Evolutionary conservation across 2,888 invertebrate species (phyloP).

Genomic region (Altica lythri): DNA sequence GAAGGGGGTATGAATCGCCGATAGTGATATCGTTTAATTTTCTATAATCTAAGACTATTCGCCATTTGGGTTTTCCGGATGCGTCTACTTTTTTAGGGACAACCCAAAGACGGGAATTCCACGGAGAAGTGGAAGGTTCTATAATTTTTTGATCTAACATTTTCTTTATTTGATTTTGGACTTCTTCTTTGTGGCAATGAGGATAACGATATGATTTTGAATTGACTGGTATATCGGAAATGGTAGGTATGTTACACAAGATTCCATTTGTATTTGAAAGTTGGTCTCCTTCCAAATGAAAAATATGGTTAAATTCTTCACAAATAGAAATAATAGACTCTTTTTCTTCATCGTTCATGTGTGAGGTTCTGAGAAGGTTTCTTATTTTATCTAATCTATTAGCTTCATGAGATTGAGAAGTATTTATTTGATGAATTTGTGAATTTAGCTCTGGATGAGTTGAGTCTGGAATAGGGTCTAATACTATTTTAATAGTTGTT

Average conservation of each 20-base stretch:
- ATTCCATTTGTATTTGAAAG: conserved; percentile 37
- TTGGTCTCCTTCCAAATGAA: conserved; percentile 22
- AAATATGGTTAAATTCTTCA: conserved; percentile 40
- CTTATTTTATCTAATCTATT: conserved; percentile 5
- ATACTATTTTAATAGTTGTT: background rate
- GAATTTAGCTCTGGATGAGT: too few relatives aligned
- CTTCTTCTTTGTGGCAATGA: conserved; percentile 44
- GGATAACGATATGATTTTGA: conserved; percentile 40
- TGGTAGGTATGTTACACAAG: conserved; percentile 37
- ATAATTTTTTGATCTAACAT: conserved; percentile 41
- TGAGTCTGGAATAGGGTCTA: background rate
- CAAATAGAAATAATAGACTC: conserved; percentile 31
- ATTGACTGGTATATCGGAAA: conserved; percentile 12
- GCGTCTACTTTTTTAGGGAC: conserved; percentile 25
- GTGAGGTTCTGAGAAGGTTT: conserved; percentile 7
- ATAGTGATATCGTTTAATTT: conserved; percentile 52
- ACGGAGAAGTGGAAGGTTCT: conserved; percentile 39
- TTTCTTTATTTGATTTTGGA: conserved; percentile 42
- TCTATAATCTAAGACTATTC: conserved; percentile 33
- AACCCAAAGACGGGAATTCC: conserved; percentile 39
- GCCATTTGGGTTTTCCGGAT: conserved; percentile 25
- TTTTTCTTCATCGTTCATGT: background rate
- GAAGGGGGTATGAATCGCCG: conserved; percentile 49
- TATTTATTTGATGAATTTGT: background rate
- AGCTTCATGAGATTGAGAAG: too few relatives aligned